These are phyloP conservation scores for Hucho hucho DNA, from an alignment of 2,113 vertebrate genomes.

Conservation along the genomic window DNA sequence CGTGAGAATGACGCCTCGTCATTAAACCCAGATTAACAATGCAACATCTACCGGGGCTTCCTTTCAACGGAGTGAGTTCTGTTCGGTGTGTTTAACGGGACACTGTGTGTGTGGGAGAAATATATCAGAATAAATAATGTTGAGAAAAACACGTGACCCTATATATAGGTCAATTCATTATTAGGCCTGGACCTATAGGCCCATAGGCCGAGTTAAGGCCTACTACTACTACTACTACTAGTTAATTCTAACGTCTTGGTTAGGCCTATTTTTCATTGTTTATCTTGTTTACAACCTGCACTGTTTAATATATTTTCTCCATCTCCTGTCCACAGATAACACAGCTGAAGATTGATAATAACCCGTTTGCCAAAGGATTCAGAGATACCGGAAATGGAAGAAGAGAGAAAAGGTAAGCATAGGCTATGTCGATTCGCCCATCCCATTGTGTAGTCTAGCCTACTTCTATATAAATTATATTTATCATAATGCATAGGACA, in stretches of 20 bases:
- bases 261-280: too few relatives aligned
- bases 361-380: conserved; percentile 97
- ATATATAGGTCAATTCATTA: conserved; percentile 17
- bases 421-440: neutral
- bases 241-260: neutral
- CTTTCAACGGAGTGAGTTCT: conserved; percentile 29
- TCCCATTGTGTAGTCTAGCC: neutral
- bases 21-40: conserved; percentile 72
- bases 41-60: conserved; percentile 34
- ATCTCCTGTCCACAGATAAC: conserved; percentile 81
- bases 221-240: neutral
- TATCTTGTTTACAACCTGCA: neutral
- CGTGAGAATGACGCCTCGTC: conserved; percentile 79
- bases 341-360: conserved; percentile 96
- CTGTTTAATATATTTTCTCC: neutral
- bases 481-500: too few relatives aligned
- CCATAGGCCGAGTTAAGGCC: too few relatives aligned
- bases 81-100: conserved; percentile 69
- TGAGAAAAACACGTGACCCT: conserved; percentile 19
- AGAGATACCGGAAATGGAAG: conserved; percentile 96
- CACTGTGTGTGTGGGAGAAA: conserved; percentile 20
- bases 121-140: conserved; percentile 25
- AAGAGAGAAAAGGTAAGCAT: conserved; percentile 87
- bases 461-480: too few relatives aligned
- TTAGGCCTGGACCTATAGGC: neutral